These are phyloP conservation scores for Plagiodera versicolora DNA, from an alignment of 2,888 invertebrate genomes.

Conservation along the genomic window DNA sequence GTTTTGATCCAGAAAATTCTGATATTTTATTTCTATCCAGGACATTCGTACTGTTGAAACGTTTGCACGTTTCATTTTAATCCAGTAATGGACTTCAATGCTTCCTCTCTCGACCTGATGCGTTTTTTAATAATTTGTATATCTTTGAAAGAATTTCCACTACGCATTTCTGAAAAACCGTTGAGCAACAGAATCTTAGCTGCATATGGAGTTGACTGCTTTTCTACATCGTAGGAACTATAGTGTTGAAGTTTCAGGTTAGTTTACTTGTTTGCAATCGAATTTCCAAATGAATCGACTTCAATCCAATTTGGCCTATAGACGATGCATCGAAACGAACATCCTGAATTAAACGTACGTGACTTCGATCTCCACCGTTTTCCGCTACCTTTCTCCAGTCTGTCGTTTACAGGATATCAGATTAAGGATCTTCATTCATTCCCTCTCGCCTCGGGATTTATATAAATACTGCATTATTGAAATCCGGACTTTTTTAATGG, in stretches of 20 bases:
- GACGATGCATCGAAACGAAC: constrained; percentile 34
- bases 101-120: constrained; percentile 32
- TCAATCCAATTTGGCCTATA: no score
- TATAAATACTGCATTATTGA: constrained; percentile 29
- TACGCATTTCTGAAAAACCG: no score
- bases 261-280: no score
- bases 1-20: background rate
- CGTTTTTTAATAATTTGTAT: no score
- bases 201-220: no score
- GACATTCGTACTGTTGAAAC: no score
- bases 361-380: constrained; percentile 33
- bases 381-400: constrained; percentile 25
- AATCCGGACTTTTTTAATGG: constrained; percentile 28
- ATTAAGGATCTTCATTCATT: constrained; percentile 34
- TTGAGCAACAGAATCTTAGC: no score
- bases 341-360: constrained; percentile 38
- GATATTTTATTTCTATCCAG: background rate
- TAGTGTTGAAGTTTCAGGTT: no score
- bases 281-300: no score
- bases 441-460: constrained; percentile 25
- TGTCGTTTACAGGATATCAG: constrained; percentile 35
- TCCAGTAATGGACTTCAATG: constrained; percentile 41
- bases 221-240: no score
- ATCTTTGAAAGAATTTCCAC: constrained; percentile 41
- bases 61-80: constrained; percentile 36